Percentiles rank a stretch among this genome's conserved stretches.
phyloP scores from a whole-genome alignment of 2,888 invertebrate species.

The Pandemis corylana region DNA sequence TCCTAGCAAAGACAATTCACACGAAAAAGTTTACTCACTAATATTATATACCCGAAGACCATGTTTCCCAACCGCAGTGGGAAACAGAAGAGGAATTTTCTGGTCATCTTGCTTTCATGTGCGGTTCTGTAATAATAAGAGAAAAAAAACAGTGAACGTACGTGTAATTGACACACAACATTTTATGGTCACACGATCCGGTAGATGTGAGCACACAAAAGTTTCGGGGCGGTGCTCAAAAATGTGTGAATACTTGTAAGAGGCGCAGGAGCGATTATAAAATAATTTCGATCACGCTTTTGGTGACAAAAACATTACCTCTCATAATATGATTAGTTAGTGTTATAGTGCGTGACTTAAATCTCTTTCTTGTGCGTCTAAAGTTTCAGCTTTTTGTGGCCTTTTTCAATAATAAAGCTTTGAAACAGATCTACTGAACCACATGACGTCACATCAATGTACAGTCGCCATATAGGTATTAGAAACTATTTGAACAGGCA shows the following conservation, averaged over 20 bases:
- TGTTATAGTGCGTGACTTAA: too few relatives aligned
- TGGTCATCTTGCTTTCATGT: slow-evolving; percentile 73
- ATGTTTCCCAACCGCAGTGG: slow-evolving; percentile 77
- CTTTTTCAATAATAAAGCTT: too few relatives aligned
- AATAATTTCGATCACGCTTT: neutral
- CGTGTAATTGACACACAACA: neutral
- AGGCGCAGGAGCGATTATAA: neutral
- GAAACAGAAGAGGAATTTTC: slow-evolving; percentile 80
- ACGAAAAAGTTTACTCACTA: slow-evolving; percentile 68
- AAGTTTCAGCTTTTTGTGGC: too few relatives aligned
- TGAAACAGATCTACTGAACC: too few relatives aligned
- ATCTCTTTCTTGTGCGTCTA: too few relatives aligned
- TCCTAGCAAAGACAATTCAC: neutral
- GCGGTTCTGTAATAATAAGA: slow-evolving; percentile 61
- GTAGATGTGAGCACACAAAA: neutral
- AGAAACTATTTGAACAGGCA: too few relatives aligned
- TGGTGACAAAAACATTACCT: too few relatives aligned
- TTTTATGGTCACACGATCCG: neutral
- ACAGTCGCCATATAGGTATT: too few relatives aligned
- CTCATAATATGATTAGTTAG: too few relatives aligned
- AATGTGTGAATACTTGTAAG: neutral
- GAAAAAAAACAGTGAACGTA: neutral
- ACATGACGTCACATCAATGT: too few relatives aligned
- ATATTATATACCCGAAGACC: slow-evolving; percentile 76
- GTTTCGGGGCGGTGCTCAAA: neutral